These are phyloP conservation scores for Zaprionus tsacasi DNA, from an alignment of 1,140 invertebrate genomes.

Conservation along the genomic window DNA sequence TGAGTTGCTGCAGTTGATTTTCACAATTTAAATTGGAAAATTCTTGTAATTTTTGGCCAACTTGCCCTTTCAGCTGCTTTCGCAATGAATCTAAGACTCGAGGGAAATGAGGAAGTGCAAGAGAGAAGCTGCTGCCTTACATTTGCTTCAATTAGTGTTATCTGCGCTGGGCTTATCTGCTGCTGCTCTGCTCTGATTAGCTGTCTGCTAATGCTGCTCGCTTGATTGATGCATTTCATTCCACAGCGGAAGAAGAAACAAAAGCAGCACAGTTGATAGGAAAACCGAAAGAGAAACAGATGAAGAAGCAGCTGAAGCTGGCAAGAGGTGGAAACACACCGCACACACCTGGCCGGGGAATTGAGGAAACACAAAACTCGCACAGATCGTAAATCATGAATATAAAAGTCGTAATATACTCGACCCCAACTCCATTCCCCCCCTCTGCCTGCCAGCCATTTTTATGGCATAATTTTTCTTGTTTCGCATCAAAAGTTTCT, in stretches of 20 bases:
- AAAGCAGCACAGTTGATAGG: slow-evolving; percentile 4
- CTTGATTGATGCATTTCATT: slow-evolving; percentile 71
- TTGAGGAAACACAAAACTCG: slow-evolving; percentile 36
- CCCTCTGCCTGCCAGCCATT: slow-evolving; percentile 24
- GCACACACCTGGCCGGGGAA: slow-evolving; percentile 61
- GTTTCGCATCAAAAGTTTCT: slow-evolving; percentile 46
- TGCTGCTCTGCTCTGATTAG: slow-evolving; percentile 31
- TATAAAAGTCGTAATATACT: slow-evolving; percentile 51
- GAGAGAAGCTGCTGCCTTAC: background rate
- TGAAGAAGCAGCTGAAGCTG: slow-evolving; percentile 1
- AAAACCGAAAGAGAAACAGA: slow-evolving; percentile 4
- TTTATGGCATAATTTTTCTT: slow-evolving; percentile 67
- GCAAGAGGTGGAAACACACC: background rate
- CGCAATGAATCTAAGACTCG: background rate
- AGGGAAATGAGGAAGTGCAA: background rate
- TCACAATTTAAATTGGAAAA: no score
- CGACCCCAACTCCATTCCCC: background rate
- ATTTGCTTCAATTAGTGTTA: slow-evolving; percentile 60
- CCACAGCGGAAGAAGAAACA: slow-evolving; percentile 13
- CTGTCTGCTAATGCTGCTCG: slow-evolving; percentile 44
- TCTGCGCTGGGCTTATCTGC: slow-evolving; percentile 62
- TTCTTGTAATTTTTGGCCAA: background rate
- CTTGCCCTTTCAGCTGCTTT: background rate
- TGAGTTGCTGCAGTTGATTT: no score
- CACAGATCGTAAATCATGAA: slow-evolving; percentile 74